Conservation (phyloP, 2,797 vertebrate species). For the Gymnoscopelus braueri region DNA sequence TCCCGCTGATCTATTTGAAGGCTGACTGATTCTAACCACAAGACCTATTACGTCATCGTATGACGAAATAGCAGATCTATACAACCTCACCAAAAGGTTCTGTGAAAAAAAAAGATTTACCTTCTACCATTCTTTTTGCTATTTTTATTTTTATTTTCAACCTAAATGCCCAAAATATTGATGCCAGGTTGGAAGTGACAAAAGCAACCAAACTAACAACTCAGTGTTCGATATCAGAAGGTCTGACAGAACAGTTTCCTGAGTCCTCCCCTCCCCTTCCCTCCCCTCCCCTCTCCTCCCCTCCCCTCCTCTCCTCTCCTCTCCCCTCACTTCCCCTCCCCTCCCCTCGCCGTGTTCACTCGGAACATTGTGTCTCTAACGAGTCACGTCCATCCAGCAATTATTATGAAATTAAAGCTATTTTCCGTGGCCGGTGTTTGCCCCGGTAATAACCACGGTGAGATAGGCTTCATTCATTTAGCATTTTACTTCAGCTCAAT, state of each 20-base stretch:
- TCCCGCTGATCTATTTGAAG: too few relatives aligned
- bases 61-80: too few relatives aligned
- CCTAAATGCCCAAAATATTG: too few relatives aligned
- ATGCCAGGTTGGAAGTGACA: conserved; percentile 16
- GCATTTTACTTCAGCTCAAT: conserved; percentile 88
- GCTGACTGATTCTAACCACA: too few relatives aligned
- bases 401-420: conserved; percentile 85
- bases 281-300: not conserved
- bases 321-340: not conserved
- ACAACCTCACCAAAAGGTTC: too few relatives aligned
- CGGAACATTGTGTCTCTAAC: conserved; percentile 71
- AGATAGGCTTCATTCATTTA: conserved; percentile 83
- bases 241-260: conserved; percentile 25
- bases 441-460: conserved; percentile 77
- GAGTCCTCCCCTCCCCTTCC: not conserved
- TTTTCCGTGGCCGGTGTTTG: conserved; percentile 78
- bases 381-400: conserved; percentile 78
- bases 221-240: conserved; percentile 32
- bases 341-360: conserved; percentile 18
- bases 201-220: conserved; percentile 34
- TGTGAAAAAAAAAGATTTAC: too few relatives aligned
- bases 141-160: too few relatives aligned
- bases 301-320: not conserved
- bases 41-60: too few relatives aligned
- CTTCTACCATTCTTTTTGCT: too few relatives aligned